phyloP scores from a whole-genome alignment of 1,140 invertebrate genomes.

The Solen grandis region DNA sequence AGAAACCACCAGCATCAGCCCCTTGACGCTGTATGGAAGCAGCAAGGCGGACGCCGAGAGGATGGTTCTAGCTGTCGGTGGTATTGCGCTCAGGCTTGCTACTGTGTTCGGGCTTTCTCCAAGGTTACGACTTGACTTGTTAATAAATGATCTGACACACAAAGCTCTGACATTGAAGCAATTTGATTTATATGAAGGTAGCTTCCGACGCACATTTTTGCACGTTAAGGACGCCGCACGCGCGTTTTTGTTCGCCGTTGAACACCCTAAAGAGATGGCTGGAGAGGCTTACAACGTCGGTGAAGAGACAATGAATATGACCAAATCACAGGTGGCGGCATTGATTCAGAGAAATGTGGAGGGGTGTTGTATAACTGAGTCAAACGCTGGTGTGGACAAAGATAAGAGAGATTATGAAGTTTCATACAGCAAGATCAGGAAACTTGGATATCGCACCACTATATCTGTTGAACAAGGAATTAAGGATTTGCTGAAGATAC shows the following conservation, averaged over 20 bases:
- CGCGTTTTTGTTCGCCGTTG: slow-evolving; percentile 69
- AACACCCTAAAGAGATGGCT: slow-evolving; percentile 63
- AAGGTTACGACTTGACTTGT: slow-evolving; percentile 71
- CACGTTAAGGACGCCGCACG: slow-evolving; percentile 73
- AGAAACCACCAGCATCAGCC: slow-evolving; percentile 72
- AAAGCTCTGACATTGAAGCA: slow-evolving; percentile 71
- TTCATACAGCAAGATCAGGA: slow-evolving; percentile 65
- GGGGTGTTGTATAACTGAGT: slow-evolving; percentile 58
- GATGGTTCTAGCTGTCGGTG: slow-evolving; percentile 64
- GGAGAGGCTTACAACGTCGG: slow-evolving; percentile 70
- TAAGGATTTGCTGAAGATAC: slow-evolving; percentile 61
- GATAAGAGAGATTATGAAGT: slow-evolving; percentile 72
- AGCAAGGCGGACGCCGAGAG: slow-evolving; percentile 73
- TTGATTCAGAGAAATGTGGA: slow-evolving; percentile 64
- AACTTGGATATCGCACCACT: slow-evolving; percentile 61
- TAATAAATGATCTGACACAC: slow-evolving; percentile 75
- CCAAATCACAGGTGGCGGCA: slow-evolving; percentile 67
- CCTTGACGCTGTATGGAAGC: slow-evolving; percentile 71
- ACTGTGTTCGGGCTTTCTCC: slow-evolving; percentile 76
- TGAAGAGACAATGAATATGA: slow-evolving; percentile 71
- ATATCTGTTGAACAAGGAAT: slow-evolving; percentile 67
- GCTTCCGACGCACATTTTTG: slow-evolving; percentile 73
- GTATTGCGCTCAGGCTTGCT: slow-evolving; percentile 70
- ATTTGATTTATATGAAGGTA: slow-evolving; percentile 74
- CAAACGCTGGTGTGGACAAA: slow-evolving; percentile 62